A percentile compares a stretch with the other conserved stretches of the same genome.
These are phyloP conservation scores for Tragelaphus strepsiceros DNA, from an alignment of 2,113 vertebrate species.

Conservation along the genomic window DNA sequence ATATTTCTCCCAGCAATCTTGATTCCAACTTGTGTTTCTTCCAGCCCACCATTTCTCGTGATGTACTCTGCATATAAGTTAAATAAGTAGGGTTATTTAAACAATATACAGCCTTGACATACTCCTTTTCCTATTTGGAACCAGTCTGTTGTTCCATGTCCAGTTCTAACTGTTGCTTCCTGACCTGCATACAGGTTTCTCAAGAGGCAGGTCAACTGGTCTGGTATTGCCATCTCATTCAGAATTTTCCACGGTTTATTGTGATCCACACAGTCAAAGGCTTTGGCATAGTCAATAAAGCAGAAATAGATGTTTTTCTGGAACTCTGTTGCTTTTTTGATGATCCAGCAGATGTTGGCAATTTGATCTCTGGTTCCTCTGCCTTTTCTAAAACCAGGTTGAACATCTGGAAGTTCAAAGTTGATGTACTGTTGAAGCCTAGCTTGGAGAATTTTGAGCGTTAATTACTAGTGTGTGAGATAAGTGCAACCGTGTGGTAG, in stretches of 20 bases:
- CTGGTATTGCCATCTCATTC: neutral
- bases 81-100: neutral
- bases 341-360: rapidly evolving
- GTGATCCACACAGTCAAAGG: too few species aligned
- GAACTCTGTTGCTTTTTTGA: neutral
- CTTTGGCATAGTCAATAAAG: neutral
- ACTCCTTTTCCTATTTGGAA: neutral
- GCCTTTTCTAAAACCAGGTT: neutral
- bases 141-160: neutral
- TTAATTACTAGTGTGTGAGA: neutral
- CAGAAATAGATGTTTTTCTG: neutral
- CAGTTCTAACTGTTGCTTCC: neutral
- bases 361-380: too few species aligned
- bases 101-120: rapidly evolving
- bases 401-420: neutral
- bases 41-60: neutral
- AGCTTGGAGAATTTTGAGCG: neutral
- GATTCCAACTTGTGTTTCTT: neutral
- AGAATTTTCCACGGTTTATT: neutral
- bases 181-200: neutral
- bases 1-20: neutral
- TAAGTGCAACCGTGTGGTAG: neutral
- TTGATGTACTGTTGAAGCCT: neutral
- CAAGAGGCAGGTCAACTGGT: neutral
- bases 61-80: neutral